Conservation (phyloP, 1,140 invertebrate species). For the Plectrocnemia conspersa region DNA sequence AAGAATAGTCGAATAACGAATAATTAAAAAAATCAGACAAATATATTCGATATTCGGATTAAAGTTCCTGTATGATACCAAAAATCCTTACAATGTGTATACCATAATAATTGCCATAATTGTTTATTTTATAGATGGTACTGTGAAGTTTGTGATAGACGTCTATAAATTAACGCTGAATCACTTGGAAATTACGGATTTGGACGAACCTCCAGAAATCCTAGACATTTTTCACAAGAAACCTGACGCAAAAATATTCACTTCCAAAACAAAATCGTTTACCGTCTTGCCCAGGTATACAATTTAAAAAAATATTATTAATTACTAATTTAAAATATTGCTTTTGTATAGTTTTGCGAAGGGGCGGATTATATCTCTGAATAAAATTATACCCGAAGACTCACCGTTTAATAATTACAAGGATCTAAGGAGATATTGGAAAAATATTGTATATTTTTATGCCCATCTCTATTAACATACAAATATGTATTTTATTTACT, state of each 20-base stretch:
- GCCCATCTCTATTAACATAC: slow-evolving; percentile 1
- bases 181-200: background rate
- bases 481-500: background rate
- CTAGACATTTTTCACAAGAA: slow-evolving; percentile 3
- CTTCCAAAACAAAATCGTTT: slow-evolving; percentile 39
- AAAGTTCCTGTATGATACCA: too few relatives aligned
- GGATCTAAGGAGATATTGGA: slow-evolving; percentile 51
- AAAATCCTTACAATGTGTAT: too few relatives aligned
- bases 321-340: slow-evolving; percentile 6
- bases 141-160: background rate
- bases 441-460: slow-evolving; percentile 44
- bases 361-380: slow-evolving; percentile 41
- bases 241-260: slow-evolving; percentile 31
- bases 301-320: too few relatives aligned
- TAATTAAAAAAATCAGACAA: background rate
- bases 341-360: slow-evolving; percentile 44
- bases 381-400: slow-evolving; percentile 38
- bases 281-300: slow-evolving; percentile 45
- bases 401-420: slow-evolving; percentile 46
- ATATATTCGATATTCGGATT: too few relatives aligned
- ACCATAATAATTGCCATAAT: too few relatives aligned
- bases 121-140: background rate
- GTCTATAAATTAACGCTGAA: background rate
- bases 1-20: slow-evolving; percentile 11
- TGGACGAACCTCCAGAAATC: background rate